Evolutionary conservation across 2,888 invertebrate species (phyloP).

Genomic region (Drosophila macrospina): DNA sequence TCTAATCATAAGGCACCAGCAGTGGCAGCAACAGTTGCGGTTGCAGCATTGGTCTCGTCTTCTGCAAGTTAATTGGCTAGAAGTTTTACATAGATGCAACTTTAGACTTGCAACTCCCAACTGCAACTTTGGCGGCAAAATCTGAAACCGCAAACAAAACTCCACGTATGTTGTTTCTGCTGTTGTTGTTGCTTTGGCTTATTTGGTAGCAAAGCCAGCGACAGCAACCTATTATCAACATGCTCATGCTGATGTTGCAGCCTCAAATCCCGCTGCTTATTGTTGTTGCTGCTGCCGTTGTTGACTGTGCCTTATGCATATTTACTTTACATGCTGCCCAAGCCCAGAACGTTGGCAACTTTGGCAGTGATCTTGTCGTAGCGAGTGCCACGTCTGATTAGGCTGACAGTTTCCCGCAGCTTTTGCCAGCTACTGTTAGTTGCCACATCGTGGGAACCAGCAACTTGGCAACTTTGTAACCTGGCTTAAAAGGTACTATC

Average conservation of each 20-base stretch:
- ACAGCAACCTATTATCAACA: slow-evolving; percentile 61
- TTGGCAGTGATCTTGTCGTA: slow-evolving; percentile 76
- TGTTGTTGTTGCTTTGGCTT: slow-evolving; percentile 55
- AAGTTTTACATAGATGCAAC: slow-evolving; percentile 75
- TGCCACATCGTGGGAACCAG: slow-evolving; percentile 63
- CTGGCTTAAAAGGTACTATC: slow-evolving; percentile 6
- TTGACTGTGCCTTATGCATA: slow-evolving; percentile 64
- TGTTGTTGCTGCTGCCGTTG: slow-evolving; percentile 32
- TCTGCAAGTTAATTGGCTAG: slow-evolving; percentile 75
- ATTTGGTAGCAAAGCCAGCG: slow-evolving; percentile 61
- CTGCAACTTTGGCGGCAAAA: slow-evolving; percentile 66
- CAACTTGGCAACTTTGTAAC: not conserved
- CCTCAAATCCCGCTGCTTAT: slow-evolving; percentile 60
- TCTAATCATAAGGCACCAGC: slow-evolving; percentile 79
- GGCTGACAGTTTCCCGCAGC: slow-evolving; percentile 72
- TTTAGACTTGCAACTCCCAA: slow-evolving; percentile 36
- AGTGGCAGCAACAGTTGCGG: slow-evolving; percentile 41
- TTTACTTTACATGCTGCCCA: slow-evolving; percentile 66
- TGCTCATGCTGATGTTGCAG: slow-evolving; percentile 48
- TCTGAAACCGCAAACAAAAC: slow-evolving; percentile 52
- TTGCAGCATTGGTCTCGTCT: slow-evolving; percentile 45
- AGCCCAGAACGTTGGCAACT: slow-evolving; percentile 20
- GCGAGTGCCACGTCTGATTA: slow-evolving; percentile 73
- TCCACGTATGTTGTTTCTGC: slow-evolving; percentile 31
- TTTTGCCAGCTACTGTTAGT: slow-evolving; percentile 68